These are phyloP conservation scores for Cygnus atratus DNA, from an alignment of 2,113 vertebrate genomes.

Conservation along the genomic window DNA sequence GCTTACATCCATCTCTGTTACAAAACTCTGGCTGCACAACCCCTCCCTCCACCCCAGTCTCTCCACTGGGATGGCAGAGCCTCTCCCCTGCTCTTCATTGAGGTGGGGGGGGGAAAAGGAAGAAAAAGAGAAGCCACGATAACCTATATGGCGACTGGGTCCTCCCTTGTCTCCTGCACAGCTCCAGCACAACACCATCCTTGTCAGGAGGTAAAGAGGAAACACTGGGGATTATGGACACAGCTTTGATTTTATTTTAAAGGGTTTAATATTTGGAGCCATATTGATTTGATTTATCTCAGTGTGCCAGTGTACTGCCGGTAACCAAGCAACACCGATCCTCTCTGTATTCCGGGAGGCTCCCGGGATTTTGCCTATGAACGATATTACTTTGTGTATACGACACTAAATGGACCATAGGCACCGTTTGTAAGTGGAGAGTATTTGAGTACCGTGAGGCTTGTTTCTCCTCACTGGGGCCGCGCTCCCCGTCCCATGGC, in stretches of 20 bases:
- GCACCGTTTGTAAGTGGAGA: conserved; percentile 58
- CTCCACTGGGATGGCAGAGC: not conserved
- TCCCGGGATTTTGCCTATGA: conserved; percentile 74
- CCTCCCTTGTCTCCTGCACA: not conserved
- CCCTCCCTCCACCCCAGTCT: not conserved
- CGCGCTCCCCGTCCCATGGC: not conserved
- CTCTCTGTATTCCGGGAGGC: conserved; percentile 58
- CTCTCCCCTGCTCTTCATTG: rapidly evolving
- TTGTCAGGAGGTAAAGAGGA: not conserved
- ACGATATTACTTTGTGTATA: conserved; percentile 72
- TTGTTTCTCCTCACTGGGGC: conserved; percentile 4
- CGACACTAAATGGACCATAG: conserved; percentile 77
- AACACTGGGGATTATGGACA: conserved; percentile 32
- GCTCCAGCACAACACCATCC: not conserved
- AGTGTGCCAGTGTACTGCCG: conserved; percentile 48
- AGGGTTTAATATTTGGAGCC: conserved; percentile 74
- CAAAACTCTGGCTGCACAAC: not conserved
- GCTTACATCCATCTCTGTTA: rapidly evolving
- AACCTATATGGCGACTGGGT: not conserved
- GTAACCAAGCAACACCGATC: conserved; percentile 78
- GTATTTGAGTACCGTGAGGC: not conserved
- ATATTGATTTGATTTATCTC: conserved; percentile 78
- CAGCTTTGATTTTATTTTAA: conserved; percentile 61
- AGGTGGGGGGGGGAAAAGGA: not conserved
- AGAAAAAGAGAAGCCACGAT: not conserved